Evolutionary conservation across 2,113 vertebrate genomes (phyloP), one percentile per base, ranked within the genome.

Genomic region (Stigmatopora argus): DNA sequence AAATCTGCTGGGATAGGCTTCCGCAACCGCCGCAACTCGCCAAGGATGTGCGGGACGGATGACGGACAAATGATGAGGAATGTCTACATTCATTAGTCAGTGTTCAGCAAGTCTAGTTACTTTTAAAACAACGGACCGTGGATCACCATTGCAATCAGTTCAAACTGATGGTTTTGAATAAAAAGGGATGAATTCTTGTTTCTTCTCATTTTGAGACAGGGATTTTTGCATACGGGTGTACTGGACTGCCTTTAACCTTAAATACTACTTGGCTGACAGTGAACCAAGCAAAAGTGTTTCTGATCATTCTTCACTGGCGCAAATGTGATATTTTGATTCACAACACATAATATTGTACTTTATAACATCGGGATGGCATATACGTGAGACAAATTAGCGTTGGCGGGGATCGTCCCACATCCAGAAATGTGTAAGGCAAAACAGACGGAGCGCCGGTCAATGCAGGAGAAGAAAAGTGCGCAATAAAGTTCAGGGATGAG

Each of bases 331-430:
- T 86, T 85, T 84, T 84, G 41, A 82, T 80, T 53, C 83, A 85
- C 52, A 88, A 85, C 78, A 84, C 81, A 71, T 82, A 83, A 81
- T 86, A 84, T 83, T 88, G 66, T 84, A 51, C 68, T 65, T 66
- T 69, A 70, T 80, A 82, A 82, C 79, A 83, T 48, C 0, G 55
- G 14, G 15, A 4, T 3, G 11, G 67, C 70, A 66, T 60, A 61
- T 12, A 53, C 67, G 62, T 34, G 17, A 73, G 69, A 67, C 61
- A 46, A 45, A 18, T 56, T 31, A 63, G 15, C 3, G 44, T n/a
- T 58, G 62, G 19, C 38, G 26, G 18, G 2, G 8, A 66, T 58
- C 26, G 23, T 77, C 84, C 86, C 81, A 64, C 83, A 69, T 82
- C 45, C 62, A 3, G 60, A 56, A 51, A 55, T 74, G 78, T 83